A percentile compares a stretch with the other conserved stretches of the same genome.
Conservation (phyloP, 2,888 invertebrate genomes). For the Pollenia amentaria region DNA sequence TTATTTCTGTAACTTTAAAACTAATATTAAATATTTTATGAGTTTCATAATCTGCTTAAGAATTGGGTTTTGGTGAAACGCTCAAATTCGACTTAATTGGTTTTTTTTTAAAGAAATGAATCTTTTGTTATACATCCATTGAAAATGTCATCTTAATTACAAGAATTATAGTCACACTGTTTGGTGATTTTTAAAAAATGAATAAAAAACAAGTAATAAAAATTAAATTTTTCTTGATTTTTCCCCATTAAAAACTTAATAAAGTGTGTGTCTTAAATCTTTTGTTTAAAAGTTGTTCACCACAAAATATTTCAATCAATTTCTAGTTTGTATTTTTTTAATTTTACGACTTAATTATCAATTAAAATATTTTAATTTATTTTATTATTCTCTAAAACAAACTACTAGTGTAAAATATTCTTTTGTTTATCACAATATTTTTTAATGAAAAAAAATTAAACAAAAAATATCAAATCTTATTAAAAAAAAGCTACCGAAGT, state of each 20-base stretch:
- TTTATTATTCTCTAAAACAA: background rate
- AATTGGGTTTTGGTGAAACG: too few relatives aligned
- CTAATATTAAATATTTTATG: too few relatives aligned
- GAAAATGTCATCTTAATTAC: too few relatives aligned
- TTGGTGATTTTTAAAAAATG: too few relatives aligned
- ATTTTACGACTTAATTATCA: slow-evolving; percentile 72
- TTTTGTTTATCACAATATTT: slow-evolving; percentile 30
- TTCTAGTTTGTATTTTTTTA: slow-evolving; percentile 46
- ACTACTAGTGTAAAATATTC: background rate
- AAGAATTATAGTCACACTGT: too few relatives aligned
- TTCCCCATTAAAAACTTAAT: background rate
- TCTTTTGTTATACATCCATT: too few relatives aligned
- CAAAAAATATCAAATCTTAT: background rate
- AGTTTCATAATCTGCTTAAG: too few relatives aligned
- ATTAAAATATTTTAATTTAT: slow-evolving; percentile 74
- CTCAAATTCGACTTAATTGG: too few relatives aligned
- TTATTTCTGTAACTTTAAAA: too few relatives aligned
- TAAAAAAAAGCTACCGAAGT: slow-evolving; percentile 45
- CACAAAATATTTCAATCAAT: slow-evolving; percentile 67
- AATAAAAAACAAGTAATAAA: too few relatives aligned
- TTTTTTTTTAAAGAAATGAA: too few relatives aligned
- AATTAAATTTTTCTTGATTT: too few relatives aligned
- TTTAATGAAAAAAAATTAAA: slow-evolving; percentile 68
- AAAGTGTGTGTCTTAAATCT: slow-evolving; percentile 79
- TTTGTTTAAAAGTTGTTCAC: slow-evolving; percentile 74